These are phyloP conservation scores for Matsumurasca onukii DNA, from an alignment of 1,140 invertebrate genomes.

Conservation along the genomic window DNA sequence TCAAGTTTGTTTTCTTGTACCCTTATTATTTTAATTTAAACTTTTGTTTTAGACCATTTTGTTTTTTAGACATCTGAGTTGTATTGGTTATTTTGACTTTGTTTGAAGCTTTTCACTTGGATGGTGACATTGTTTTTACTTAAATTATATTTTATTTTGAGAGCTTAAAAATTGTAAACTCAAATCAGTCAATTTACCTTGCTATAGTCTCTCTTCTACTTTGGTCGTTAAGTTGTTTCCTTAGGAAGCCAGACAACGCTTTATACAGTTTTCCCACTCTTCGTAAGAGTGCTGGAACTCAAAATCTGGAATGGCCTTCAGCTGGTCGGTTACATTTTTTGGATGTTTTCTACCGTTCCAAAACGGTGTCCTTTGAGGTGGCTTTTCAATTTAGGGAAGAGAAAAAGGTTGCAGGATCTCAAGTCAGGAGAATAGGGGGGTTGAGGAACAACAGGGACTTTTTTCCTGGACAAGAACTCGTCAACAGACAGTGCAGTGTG, in stretches of 20 bases:
- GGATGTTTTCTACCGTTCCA: conserved; percentile 37
- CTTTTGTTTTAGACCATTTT: too few relatives aligned
- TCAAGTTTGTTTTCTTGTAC: too few relatives aligned
- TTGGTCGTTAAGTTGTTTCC: background rate
- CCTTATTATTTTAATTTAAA: too few relatives aligned
- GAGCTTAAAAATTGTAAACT: too few relatives aligned
- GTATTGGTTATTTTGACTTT: too few relatives aligned
- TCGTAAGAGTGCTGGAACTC: conserved; percentile 20
- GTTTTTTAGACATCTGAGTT: too few relatives aligned
- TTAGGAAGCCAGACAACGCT: background rate
- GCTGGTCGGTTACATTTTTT: conserved; percentile 34
- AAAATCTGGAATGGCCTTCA: conserved; percentile 40
- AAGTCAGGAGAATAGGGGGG: conserved; percentile 44
- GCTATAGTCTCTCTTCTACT: too few relatives aligned
- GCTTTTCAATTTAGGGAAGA: conserved; percentile 42
- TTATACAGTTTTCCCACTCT: background rate
- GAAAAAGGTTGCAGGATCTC: conserved; percentile 40
- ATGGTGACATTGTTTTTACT: too few relatives aligned
- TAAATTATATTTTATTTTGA: too few relatives aligned
- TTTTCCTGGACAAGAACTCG: conserved; percentile 40
- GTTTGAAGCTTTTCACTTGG: too few relatives aligned
- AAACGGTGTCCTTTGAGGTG: conserved; percentile 39
- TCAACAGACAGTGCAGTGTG: conserved; percentile 38
- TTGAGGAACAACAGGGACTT: conserved; percentile 39
- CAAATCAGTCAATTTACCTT: too few relatives aligned